phyloP scores from a whole-genome alignment of 2,888 invertebrate species.

The Ommatoiulus sabulosus region DNA sequence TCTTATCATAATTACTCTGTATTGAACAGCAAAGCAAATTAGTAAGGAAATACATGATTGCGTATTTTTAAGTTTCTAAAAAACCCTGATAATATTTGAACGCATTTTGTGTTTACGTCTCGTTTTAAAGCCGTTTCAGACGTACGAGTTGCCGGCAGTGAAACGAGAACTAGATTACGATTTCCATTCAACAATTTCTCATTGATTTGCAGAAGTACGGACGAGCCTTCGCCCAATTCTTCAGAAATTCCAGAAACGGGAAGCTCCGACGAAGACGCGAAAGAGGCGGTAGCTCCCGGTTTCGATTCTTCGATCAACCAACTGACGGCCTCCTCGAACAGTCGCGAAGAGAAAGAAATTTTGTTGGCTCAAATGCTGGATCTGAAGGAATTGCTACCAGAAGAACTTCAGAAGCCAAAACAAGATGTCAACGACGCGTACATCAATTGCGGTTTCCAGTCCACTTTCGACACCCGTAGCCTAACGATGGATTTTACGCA shows the following conservation, averaged over 20 bases:
- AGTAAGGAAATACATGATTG: no score
- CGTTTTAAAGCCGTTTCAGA: no score
- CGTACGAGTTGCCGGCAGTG: no score
- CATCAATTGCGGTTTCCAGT: background rate
- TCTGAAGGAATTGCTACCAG: background rate
- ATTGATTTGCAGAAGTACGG: background rate
- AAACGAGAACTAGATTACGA: background rate
- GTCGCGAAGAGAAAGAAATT: constrained; percentile 44
- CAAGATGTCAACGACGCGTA: background rate
- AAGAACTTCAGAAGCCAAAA: background rate
- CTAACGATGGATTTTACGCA: no score
- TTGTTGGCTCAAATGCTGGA: constrained; percentile 29
- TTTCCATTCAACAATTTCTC: background rate
- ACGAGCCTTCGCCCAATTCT: background rate
- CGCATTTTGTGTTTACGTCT: no score
- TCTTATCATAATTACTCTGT: no score
- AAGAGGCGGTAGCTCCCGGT: background rate
- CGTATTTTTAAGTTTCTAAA: no score
- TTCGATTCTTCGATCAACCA: background rate
- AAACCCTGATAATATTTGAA: no score
- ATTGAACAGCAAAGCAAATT: no score
- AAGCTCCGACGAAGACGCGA: background rate
- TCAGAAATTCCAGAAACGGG: background rate
- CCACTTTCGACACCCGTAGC: background rate
- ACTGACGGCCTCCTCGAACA: background rate